A percentile compares a stretch with the other conserved stretches of the same genome.
These are phyloP conservation scores for Zhuqinia jingwanae DNA, from an alignment of 2,888 invertebrate species.

Conservation along the genomic window DNA sequence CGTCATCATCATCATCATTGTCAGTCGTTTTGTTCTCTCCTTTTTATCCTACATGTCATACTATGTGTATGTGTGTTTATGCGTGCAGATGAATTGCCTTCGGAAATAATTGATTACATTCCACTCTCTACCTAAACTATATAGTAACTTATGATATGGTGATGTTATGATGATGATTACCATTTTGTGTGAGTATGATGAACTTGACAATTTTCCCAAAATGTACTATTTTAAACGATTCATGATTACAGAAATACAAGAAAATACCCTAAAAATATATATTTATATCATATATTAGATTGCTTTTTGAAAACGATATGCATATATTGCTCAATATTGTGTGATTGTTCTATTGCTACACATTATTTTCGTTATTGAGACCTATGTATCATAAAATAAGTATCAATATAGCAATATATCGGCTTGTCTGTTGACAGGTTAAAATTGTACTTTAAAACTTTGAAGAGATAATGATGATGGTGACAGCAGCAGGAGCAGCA, in stretches of 20 bases:
- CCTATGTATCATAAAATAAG: conserved; percentile 26
- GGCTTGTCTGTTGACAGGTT: conserved; percentile 4
- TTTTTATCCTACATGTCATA: background rate
- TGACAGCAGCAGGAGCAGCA: conserved; percentile 24
- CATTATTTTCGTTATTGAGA: background rate
- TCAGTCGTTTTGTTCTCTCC: background rate
- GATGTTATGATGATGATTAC: too few species aligned
- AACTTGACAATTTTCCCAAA: conserved; percentile 1
- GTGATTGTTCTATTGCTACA: conserved; percentile 17
- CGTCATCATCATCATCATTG: background rate
- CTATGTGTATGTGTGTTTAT: background rate
- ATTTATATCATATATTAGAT: background rate
- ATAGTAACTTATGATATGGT: conserved; percentile 29
- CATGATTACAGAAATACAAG: background rate
- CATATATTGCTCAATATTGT: conserved; percentile 31
- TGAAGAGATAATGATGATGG: conserved; percentile 47
- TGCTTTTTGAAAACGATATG: background rate
- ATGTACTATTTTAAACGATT: background rate
- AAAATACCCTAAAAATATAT: background rate
- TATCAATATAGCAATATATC: background rate
- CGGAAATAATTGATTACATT: conserved; percentile 46
- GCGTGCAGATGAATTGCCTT: conserved; percentile 58
- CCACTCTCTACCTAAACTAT: background rate
- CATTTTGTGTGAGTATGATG: background rate
- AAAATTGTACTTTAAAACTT: conserved; percentile 44